Evolutionary conservation across 2,888 invertebrate genomes (phyloP), one percentile per base, ranked within the genome.

Genomic region (Xestobium rufovillosum): DNA sequence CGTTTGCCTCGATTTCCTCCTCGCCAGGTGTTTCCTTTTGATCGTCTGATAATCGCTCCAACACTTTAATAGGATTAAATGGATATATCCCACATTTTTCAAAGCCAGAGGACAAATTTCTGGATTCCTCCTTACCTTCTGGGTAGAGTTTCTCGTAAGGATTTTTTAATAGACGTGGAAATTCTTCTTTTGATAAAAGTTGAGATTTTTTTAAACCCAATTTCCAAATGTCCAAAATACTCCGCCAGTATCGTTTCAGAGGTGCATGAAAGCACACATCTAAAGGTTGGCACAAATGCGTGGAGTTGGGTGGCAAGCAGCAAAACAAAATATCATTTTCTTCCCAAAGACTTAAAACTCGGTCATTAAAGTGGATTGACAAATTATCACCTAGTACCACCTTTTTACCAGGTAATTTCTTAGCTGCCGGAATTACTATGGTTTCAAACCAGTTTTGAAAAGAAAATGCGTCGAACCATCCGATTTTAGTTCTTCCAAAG

Each of bases 1-100:
- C 26, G 6, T 8, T 4, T n/a, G 25, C 28, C 16, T 35, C 11
- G 16, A 6, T 11, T 14, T 19, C 23, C n/a, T 19, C 23, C 11
- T 16, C 16, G 12, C n/a, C 19, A 12, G 29, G 16, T 35, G 23
- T 19, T 19, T n/a, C 23, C n/a, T 19, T 6, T n/a, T 19, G 23
- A 19, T 19, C 6, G 6, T 28, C 35, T 27, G 35, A 17, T 4
- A 17, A 26, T 6, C 35, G 27, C 17, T 17, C 23, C 16, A 35
- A 16, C 12, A 28, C 15, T 13, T 10, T 28, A 16, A 26, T 25
- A 10, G 8, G 15, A 16, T 29, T 11, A n/a, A 42, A 36, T 14
- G 38, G 42, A 34, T 36, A 14, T n/a, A 43, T 43, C 12, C 33
- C 36, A 36, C 38, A 44, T 26, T 43, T 41, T 13, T 12, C 16